phyloP scores from a whole-genome alignment of 2,888 invertebrate genomes.

The Rotaria sp. region DNA sequence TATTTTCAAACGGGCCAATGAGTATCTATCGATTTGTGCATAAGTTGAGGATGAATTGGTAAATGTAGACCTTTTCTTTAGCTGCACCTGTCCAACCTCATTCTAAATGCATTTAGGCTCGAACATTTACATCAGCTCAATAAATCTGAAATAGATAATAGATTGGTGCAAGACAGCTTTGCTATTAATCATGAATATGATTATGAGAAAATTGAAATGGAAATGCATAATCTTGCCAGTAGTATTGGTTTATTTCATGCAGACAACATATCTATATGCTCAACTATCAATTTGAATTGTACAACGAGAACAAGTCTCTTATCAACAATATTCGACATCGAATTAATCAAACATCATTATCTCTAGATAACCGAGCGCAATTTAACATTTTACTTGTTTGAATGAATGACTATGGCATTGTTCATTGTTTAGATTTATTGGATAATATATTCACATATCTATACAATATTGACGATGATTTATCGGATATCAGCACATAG shows the following conservation, averaged over 20 bases:
- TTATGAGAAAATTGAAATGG: neutral
- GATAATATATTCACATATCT: neutral
- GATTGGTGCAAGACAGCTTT: neutral
- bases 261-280: neutral
- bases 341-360: neutral
- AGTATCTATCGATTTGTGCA: no score
- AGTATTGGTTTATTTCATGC: neutral
- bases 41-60: no score
- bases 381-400: neutral
- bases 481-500: no score
- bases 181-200: neutral
- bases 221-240: neutral
- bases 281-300: conserved; percentile 16
- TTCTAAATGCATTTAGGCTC: neutral
- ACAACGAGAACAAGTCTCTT: neutral
- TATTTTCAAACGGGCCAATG: no score
- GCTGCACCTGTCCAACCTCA: no score
- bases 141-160: neutral
- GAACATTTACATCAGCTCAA: neutral
- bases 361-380: neutral
- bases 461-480: neutral
- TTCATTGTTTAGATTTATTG: neutral
- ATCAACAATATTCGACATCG: neutral
- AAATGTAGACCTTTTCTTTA: no score
- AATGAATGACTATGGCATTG: neutral